phyloP scores from a whole-genome alignment of 2,113 vertebrate genomes.

The Meleagris gallopavo region DNA sequence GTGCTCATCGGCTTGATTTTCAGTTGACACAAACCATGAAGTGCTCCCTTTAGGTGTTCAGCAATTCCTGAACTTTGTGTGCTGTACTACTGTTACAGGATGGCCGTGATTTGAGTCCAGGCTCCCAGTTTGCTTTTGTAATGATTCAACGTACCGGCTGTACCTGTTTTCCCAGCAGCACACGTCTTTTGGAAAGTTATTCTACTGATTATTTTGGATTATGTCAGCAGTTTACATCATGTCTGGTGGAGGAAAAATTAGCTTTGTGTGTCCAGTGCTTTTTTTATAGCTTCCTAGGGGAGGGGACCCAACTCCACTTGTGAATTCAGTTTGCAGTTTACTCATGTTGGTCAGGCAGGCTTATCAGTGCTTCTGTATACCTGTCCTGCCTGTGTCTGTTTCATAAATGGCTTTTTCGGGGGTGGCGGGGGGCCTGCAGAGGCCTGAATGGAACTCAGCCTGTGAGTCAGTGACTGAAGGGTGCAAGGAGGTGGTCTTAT shows the following conservation, averaged over 20 bases:
- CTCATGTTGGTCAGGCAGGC: background rate
- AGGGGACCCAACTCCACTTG: background rate
- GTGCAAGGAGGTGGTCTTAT: background rate
- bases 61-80: background rate
- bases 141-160: background rate
- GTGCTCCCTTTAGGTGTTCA: background rate
- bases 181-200: background rate
- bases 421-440: background rate
- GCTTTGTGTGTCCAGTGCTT: background rate
- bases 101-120: background rate
- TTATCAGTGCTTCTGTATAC: background rate
- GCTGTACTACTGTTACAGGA: background rate
- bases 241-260: background rate
- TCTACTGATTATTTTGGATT: background rate
- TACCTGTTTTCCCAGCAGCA: background rate
- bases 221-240: background rate
- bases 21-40: background rate
- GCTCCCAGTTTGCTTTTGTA: background rate
- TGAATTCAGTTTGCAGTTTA: background rate
- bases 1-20: background rate
- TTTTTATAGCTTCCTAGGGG: background rate
- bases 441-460: background rate
- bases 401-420: background rate
- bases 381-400: background rate
- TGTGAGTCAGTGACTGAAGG: background rate